Conservation (phyloP, 2,888 invertebrate genomes). For the Cephus rjabovi region DNA sequence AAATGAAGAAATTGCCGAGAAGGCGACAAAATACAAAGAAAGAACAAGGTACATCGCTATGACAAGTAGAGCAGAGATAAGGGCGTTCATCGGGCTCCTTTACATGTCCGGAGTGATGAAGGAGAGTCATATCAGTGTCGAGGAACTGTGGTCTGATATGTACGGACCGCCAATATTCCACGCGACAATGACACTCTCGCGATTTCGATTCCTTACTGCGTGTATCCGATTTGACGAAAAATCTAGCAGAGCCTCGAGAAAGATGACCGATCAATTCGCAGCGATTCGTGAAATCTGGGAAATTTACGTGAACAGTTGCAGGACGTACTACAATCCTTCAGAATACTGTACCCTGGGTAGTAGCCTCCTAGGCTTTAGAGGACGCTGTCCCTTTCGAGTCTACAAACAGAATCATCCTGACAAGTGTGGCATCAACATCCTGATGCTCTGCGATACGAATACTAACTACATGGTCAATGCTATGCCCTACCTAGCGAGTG, state of each 20-base stretch:
- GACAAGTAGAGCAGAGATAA: conserved; percentile 7
- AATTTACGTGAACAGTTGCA: conserved; percentile 24
- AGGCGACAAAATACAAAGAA: conserved; percentile 13
- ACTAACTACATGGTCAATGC: conserved; percentile 28
- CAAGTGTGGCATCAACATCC: conserved; percentile 31
- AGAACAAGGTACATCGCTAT: conserved; percentile 9
- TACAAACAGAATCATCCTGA: conserved; percentile 29
- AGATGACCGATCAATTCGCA: conserved; percentile 16
- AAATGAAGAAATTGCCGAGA: conserved; percentile 16
- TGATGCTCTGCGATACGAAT: conserved; percentile 25
- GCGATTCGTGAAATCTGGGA: conserved; percentile 25
- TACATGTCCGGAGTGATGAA: conserved; percentile 18
- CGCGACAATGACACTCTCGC: conserved; percentile 15
- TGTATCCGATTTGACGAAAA: conserved; percentile 19
- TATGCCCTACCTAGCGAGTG: conserved; percentile 28
- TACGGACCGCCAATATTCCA: conserved; percentile 20
- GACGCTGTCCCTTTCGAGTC: conserved; percentile 29
- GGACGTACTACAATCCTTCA: conserved; percentile 28
- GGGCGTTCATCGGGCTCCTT: conserved; percentile 18
- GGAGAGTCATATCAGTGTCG: conserved; percentile 16
- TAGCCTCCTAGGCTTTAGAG: conserved; percentile 26
- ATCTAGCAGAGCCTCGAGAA: conserved; percentile 8
- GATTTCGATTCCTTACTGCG: conserved; percentile 17
- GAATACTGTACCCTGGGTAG: conserved; percentile 26
- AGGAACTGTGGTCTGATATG: conserved; percentile 19